Evolutionary conservation across 2,113 vertebrate genomes (phyloP).

Genomic region (Neolamprologus ventralis): DNA sequence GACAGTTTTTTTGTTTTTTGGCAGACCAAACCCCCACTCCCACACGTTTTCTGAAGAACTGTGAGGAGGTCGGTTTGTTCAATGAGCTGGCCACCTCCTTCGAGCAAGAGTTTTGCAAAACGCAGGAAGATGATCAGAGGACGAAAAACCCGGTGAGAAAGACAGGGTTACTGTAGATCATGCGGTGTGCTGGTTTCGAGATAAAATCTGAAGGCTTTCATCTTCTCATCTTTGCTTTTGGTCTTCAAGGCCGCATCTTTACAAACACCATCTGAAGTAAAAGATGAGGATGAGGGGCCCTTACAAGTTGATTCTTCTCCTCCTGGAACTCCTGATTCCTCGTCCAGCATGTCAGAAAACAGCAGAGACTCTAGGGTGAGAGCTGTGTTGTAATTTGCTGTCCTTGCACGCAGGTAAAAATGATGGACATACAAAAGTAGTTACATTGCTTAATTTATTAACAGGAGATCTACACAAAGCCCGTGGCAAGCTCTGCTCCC

Average conservation of each 20-base stretch:
- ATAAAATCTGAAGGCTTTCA: not conserved
- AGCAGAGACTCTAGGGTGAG: constrained; percentile 58
- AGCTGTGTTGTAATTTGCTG: not conserved
- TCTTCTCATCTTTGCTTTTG: not conserved
- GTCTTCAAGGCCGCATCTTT: constrained; percentile 47
- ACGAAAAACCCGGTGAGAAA: constrained; percentile 66
- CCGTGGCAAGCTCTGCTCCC: constrained; percentile 78
- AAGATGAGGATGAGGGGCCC: constrained; percentile 85
- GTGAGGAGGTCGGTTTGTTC: constrained; percentile 96
- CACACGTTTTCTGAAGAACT: constrained; percentile 96
- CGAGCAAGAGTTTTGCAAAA: constrained; percentile 93
- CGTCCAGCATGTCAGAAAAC: constrained; percentile 73
- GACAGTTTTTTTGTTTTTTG: not conserved
- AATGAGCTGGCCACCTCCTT: constrained; percentile 93
- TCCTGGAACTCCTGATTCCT: constrained; percentile 80
- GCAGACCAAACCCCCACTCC: constrained; percentile 96
- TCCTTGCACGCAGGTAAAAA: not conserved
- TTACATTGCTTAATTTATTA: not conserved
- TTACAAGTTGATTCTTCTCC: constrained; percentile 89
- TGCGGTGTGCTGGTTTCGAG: not conserved
- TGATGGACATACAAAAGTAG: not conserved
- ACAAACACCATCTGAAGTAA: constrained; percentile 81
- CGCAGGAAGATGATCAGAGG: constrained; percentile 86
- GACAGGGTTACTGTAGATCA: not conserved
- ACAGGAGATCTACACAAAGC: constrained; percentile 76